These are phyloP conservation scores for Psilanteris sp. DNA, from an alignment of 1,140 invertebrate species.

Conservation along the genomic window DNA sequence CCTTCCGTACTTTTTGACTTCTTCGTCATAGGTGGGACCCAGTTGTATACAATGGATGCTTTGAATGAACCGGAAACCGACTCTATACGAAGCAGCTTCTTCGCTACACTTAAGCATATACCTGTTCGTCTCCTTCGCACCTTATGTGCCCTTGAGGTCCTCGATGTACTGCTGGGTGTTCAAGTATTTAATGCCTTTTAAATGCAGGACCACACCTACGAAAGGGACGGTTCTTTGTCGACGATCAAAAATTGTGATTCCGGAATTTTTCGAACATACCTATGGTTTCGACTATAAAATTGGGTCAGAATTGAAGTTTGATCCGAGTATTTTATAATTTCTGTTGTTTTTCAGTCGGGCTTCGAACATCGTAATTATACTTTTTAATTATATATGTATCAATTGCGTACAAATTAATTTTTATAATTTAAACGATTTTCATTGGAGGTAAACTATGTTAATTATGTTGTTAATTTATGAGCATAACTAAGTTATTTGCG, in stretches of 20 bases:
- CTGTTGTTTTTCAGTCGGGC: no score
- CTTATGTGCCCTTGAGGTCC: conserved; percentile 54
- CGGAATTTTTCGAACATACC: no score
- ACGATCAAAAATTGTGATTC: neutral
- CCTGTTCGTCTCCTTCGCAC: conserved; percentile 55
- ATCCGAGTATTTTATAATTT: no score
- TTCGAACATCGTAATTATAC: no score
- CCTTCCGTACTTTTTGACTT: conserved; percentile 73
- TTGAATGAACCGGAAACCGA: conserved; percentile 76
- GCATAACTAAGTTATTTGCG: no score
- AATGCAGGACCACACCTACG: conserved; percentile 61
- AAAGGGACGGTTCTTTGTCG: neutral
- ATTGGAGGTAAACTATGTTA: no score
- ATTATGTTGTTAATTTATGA: no score
- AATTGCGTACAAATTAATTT: no score
- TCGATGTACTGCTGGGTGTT: conserved; percentile 51
- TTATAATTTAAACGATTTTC: no score
- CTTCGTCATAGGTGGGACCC: conserved; percentile 35
- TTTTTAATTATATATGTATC: no score
- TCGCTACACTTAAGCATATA: conserved; percentile 59
- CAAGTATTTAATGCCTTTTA: conserved; percentile 62
- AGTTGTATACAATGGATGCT: conserved; percentile 33
- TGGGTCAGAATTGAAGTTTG: no score
- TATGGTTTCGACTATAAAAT: no score
- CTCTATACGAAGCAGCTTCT: conserved; percentile 62